phyloP scores from a whole-genome alignment of 2,797 vertebrate genomes.

The Platyrinchus mystaceus region DNA sequence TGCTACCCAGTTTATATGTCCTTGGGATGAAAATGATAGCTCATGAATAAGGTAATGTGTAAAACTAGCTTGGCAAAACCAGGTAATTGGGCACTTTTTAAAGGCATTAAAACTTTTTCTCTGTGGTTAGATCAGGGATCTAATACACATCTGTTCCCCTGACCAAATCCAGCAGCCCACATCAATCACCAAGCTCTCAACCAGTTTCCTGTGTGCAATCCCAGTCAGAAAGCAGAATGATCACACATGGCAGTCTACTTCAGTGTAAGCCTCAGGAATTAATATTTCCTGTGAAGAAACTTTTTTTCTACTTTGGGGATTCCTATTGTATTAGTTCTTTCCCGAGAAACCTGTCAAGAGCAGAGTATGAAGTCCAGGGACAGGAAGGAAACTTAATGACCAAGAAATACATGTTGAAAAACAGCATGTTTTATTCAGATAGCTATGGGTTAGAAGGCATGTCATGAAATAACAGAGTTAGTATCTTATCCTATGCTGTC shows the following conservation, averaged over 20 bases:
- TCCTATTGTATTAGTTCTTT: not conserved
- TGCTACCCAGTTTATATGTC: not conserved
- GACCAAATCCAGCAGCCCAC: slow-evolving; percentile 52
- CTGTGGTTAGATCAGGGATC: slow-evolving; percentile 9
- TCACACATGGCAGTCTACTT: not conserved
- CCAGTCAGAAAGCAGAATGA: not conserved
- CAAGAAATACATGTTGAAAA: not conserved
- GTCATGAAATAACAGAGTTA: not conserved
- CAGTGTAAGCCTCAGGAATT: not conserved
- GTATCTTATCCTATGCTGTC: not conserved
- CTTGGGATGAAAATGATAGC: slow-evolving; percentile 24
- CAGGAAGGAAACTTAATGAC: not conserved
- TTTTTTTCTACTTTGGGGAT: not conserved
- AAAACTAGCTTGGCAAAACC: slow-evolving; percentile 57
- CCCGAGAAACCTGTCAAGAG: not conserved
- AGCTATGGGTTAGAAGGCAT: not conserved
- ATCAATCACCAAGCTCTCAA: slow-evolving; percentile 10
- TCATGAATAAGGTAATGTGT: slow-evolving; percentile 55
- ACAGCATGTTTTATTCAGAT: not conserved
- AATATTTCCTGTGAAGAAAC: not conserved
- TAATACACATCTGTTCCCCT: slow-evolving; percentile 49
- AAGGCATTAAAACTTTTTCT: slow-evolving; percentile 50
- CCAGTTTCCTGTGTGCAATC: not conserved
- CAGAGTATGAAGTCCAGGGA: not conserved
- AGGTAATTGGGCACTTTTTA: slow-evolving; percentile 44